A percentile compares a stretch with the other conserved stretches of the same genome.
Conservation (phyloP, 2,888 invertebrate species). For the Hypena proboscidalis region DNA sequence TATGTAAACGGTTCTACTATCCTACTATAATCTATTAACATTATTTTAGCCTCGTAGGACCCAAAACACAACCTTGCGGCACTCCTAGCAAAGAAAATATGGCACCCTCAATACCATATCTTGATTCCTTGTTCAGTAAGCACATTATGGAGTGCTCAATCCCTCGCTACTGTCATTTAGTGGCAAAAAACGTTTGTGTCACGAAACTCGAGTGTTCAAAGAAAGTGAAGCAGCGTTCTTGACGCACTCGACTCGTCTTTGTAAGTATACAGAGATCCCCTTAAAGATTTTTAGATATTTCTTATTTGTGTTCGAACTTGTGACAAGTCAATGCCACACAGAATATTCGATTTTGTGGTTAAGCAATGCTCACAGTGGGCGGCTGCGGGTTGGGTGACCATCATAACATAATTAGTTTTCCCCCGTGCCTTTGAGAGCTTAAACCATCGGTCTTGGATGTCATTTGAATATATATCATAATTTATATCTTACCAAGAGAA, state of each 20-base stretch:
- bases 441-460: too few species aligned
- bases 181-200: conserved; percentile 21
- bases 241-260: conserved; percentile 18
- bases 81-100: neutral
- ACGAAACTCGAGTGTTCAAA: conserved; percentile 27
- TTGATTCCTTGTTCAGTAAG: neutral
- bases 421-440: too few species aligned
- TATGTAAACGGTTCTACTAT: too few species aligned
- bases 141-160: conserved; percentile 14
- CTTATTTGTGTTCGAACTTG: conserved; percentile 8
- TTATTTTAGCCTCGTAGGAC: too few species aligned
- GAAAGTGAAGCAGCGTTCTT: conserved; percentile 33
- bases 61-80: neutral
- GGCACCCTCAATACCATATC: conserved; percentile 2
- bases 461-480: too few species aligned
- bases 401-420: too few species aligned
- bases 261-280: conserved; percentile 4
- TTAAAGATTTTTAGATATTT: conserved; percentile 14
- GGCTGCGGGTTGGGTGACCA: too few species aligned
- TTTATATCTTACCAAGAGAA: too few species aligned
- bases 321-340: too few species aligned
- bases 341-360: too few species aligned
- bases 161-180: conserved; percentile 14
- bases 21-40: too few species aligned
- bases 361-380: too few species aligned